A percentile compares a stretch with the other conserved stretches of the same genome.
Evolutionary conservation across 1,140 invertebrate genomes (phyloP).

Genomic region (Drosophila bocki): DNA sequence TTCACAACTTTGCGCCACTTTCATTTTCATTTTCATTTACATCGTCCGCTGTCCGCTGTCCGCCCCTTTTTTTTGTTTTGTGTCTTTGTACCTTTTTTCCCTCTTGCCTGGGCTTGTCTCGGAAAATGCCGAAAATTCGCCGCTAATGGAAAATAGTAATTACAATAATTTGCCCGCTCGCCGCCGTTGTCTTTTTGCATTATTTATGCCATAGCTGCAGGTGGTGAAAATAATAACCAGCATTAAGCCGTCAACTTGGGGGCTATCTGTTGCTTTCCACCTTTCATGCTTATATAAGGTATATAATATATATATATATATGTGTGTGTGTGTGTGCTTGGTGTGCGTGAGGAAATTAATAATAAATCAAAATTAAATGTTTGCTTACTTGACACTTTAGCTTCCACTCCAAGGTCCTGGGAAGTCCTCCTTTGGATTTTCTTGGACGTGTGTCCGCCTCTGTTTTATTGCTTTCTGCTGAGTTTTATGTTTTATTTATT

Average conservation of each 20-base stretch:
- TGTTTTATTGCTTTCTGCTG: conserved; percentile 72
- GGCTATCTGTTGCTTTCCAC: conserved; percentile 22
- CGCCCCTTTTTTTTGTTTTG: not conserved
- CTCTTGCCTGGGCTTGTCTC: not conserved
- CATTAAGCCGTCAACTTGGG: conserved; percentile 39
- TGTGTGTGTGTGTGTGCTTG: conserved; percentile 24
- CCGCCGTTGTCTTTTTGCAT: conserved; percentile 44
- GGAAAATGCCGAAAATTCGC: conserved; percentile 50
- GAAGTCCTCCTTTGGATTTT: not conserved
- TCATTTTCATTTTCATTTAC: conserved; percentile 58
- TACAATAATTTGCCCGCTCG: conserved; percentile 68
- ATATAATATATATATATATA: not conserved
- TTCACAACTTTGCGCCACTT: conserved; percentile 80
- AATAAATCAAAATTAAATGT: conserved; percentile 83
- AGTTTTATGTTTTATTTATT: conserved; percentile 69
- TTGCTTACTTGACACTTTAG: conserved; percentile 79
- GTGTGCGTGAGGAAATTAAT: conserved; percentile 73
- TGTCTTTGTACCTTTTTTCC: conserved; percentile 11
- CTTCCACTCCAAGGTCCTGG: conserved; percentile 33
- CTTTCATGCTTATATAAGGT: not conserved
- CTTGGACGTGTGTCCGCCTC: conserved; percentile 31
- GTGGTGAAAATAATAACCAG: conserved; percentile 45
- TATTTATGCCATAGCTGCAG: conserved; percentile 54
- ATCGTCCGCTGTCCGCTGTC: not conserved
- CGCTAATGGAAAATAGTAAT: conserved; percentile 81